phyloP scores from a whole-genome alignment of 2,888 invertebrate species.

The Mesopsocus fuscifrons region DNA sequence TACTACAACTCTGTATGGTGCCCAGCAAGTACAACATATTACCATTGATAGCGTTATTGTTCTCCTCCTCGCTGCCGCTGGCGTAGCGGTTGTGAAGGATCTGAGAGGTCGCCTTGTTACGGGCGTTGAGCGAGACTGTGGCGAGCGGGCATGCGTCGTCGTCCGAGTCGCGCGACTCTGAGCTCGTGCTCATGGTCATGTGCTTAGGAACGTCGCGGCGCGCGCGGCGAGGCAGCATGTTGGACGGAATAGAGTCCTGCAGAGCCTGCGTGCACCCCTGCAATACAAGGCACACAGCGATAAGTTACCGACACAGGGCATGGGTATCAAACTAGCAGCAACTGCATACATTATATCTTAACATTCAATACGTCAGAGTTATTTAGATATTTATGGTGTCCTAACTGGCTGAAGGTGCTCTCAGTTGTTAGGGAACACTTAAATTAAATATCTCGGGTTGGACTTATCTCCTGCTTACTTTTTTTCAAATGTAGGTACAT shows the following conservation, averaged over 20 bases:
- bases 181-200: constrained; percentile 27
- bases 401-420: too few relatives aligned
- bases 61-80: constrained; percentile 40
- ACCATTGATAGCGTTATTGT: constrained; percentile 27
- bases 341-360: too few relatives aligned
- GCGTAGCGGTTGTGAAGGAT: constrained; percentile 20
- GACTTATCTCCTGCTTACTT: too few relatives aligned
- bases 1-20: too few relatives aligned
- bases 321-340: too few relatives aligned
- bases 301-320: neutral
- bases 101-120: neutral
- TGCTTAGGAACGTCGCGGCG: constrained; percentile 33
- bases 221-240: constrained; percentile 23
- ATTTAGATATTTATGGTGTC: too few relatives aligned
- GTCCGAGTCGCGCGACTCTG: constrained; percentile 23
- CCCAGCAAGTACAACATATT: too few relatives aligned
- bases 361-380: too few relatives aligned
- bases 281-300: neutral
- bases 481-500: too few relatives aligned
- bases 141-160: constrained; percentile 18
- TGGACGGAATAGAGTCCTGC: constrained; percentile 21
- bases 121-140: neutral
- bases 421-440: too few relatives aligned
- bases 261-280: constrained; percentile 12
- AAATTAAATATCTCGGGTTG: too few relatives aligned